Percentiles rank a stretch among this genome's conserved stretches.
Evolutionary conservation across 2,888 invertebrate species (phyloP).

Genomic region (Drosophila emarginata): DNA sequence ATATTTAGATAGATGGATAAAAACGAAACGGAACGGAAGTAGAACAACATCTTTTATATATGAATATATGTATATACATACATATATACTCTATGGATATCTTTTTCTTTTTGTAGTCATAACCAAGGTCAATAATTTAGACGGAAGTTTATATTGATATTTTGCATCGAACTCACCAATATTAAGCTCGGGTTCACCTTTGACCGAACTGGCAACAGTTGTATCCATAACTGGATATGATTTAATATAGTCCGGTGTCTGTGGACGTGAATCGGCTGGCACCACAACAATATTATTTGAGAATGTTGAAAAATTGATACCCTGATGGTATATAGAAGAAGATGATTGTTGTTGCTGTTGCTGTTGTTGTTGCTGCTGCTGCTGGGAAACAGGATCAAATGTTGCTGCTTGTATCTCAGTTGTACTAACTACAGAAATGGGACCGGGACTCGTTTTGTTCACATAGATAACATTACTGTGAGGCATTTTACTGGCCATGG

Average conservation of each 20-base stretch:
- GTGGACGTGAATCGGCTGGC: slow-evolving; percentile 79
- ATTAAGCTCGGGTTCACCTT: slow-evolving; percentile 82
- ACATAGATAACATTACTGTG: slow-evolving; percentile 81
- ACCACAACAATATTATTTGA: slow-evolving; percentile 63
- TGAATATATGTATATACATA: background rate
- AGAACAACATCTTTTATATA: slow-evolving; percentile 8
- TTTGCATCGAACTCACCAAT: slow-evolving; percentile 77
- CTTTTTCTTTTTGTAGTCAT: background rate
- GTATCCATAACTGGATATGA: slow-evolving; percentile 83
- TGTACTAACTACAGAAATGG: slow-evolving; percentile 37
- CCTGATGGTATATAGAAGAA: slow-evolving; percentile 19
- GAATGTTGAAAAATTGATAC: slow-evolving; percentile 41
- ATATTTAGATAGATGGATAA: background rate
- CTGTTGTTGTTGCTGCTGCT: slow-evolving; percentile 39
- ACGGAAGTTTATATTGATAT: background rate
- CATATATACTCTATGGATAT: slow-evolving; percentile 1
- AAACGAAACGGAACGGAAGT: slow-evolving; percentile 1
- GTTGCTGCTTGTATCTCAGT: slow-evolving; percentile 30
- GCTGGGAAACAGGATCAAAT: slow-evolving; percentile 23
- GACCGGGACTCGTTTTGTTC: slow-evolving; percentile 61
- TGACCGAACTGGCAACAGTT: slow-evolving; percentile 82
- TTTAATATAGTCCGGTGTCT: slow-evolving; percentile 82
- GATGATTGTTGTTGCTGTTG: slow-evolving; percentile 40
- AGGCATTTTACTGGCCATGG: slow-evolving; percentile 77
- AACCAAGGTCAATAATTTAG: background rate